Evolutionary conservation across 2,113 vertebrate genomes (phyloP), one percentile per base, ranked within the genome.

Genomic region (Austrofundulus limnaeus): DNA sequence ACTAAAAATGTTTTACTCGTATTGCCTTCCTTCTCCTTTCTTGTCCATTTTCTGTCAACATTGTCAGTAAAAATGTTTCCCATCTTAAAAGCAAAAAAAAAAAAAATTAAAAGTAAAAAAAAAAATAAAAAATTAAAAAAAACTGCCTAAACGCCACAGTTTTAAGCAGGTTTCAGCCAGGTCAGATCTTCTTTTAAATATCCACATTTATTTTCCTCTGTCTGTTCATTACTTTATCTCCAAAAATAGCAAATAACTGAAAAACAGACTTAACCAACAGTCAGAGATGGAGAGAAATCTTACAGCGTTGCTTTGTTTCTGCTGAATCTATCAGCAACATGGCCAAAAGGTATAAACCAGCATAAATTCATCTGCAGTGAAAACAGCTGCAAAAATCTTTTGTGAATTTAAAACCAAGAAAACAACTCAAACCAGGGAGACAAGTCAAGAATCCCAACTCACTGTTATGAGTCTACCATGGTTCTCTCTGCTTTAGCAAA

Each of bases 1-100:
- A 28, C 25, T 4, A 77, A 81, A 84, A 82, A 66, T 66, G 73
- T 64, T 81, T 69, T 56, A 52, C 70, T 48, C 42, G 1, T 34
- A 5, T 34, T 34, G 31, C 17, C 23, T 41, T 37, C 15, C 16
- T 21, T 1, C 0, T 42, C 2, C 63, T 19, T 67, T 37, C 39
- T 23, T 42, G 34, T 61, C 21, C 11, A 42, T 48, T 58, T 43
- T 45, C 14, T 23, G 20, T 58, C 62, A 47, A 14, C 34, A 41
- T 56, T 23, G 37, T 31, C 64, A 43, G 72, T 67, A 50, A 5
- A 54, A 66, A 39, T 25, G 19, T 38, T 49, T 17, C 66, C 49
- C 14, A 12, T 2, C 47, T 42, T 24, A 17, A 31, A 51, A 21
- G 24, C n/a, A n/a, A n/a, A n/a, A n/a, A n/a, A n/a, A n/a, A n/a